Percentiles rank a stretch among this genome's conserved stretches.
Evolutionary conservation across 2,797 vertebrate species (phyloP).

Genomic region (Girardinus metallicus): DNA sequence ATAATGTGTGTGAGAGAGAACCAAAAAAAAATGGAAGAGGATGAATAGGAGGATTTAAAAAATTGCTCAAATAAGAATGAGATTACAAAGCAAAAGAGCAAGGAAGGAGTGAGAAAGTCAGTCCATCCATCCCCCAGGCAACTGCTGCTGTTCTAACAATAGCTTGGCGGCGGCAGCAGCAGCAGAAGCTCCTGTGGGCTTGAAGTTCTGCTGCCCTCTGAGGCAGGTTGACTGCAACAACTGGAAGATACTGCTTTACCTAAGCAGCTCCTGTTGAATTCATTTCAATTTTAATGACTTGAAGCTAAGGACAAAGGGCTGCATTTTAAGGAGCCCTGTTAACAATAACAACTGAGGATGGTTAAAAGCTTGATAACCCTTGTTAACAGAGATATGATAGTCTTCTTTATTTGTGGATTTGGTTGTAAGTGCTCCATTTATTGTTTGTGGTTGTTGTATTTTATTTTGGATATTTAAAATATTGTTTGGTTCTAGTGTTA

Average conservation of each 20-base stretch:
- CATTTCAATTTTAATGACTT: slow-evolving; percentile 48
- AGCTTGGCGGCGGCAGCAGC: slow-evolving; percentile 67
- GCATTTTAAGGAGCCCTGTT: slow-evolving; percentile 19
- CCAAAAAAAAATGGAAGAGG: slow-evolving; percentile 19
- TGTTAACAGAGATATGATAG: too few species aligned
- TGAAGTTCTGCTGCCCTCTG: slow-evolving; percentile 50
- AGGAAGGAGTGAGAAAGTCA: slow-evolving; percentile 47
- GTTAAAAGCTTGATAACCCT: background rate
- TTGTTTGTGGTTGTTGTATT: too few species aligned
- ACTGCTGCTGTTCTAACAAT: slow-evolving; percentile 75
- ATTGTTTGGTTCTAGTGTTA: too few species aligned
- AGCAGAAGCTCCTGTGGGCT: slow-evolving; percentile 70
- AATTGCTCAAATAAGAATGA: slow-evolving; percentile 33
- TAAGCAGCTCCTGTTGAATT: slow-evolving; percentile 41
- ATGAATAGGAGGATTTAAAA: slow-evolving; percentile 44
- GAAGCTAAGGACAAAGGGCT: slow-evolving; percentile 29
- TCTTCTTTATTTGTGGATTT: too few species aligned
- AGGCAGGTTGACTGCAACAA: slow-evolving; percentile 59
- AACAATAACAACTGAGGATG: slow-evolving; percentile 20
- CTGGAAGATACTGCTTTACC: slow-evolving; percentile 44
- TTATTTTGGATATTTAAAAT: too few species aligned
- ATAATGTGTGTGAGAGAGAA: slow-evolving; percentile 11
- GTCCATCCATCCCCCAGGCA: slow-evolving; percentile 62
- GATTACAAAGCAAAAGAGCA: slow-evolving; percentile 40
- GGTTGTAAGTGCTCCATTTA: too few species aligned